Conservation (phyloP, 1,140 invertebrate species). For the Drosophila nasuta region DNA sequence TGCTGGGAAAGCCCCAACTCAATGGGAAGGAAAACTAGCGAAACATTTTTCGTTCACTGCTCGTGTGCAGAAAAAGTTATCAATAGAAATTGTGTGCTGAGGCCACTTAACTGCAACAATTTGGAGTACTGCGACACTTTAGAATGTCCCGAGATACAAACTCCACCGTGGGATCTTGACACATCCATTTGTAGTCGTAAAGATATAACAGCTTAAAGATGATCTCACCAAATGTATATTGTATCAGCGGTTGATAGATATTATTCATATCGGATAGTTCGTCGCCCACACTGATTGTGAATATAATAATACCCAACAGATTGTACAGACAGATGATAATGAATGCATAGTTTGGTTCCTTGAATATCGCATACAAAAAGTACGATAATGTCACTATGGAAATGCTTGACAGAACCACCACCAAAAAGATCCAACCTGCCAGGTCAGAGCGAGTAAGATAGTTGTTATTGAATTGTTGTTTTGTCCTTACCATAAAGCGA, state of each 20-base stretch:
- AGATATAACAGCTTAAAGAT: conserved; percentile 47
- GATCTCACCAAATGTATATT: conserved; percentile 39
- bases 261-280: background rate
- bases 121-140: conserved; percentile 31
- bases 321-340: conserved; percentile 22
- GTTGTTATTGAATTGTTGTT: background rate
- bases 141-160: conserved; percentile 54
- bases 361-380: conserved; percentile 12
- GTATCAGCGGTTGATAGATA: background rate
- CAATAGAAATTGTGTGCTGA: background rate
- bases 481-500: conserved; percentile 29
- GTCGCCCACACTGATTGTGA: conserved; percentile 5
- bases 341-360: conserved; percentile 13
- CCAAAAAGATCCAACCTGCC: conserved; percentile 30
- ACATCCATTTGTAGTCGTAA: conserved; percentile 26
- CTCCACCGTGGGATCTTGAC: conserved; percentile 29
- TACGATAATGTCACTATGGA: conserved; percentile 37
- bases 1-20: too few relatives aligned
- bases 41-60: too few relatives aligned
- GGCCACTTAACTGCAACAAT: conserved; percentile 65
- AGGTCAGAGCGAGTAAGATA: background rate
- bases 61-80: too few relatives aligned
- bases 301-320: conserved; percentile 32
- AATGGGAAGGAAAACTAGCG: too few relatives aligned
- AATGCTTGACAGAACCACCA: conserved; percentile 17